These are phyloP conservation scores for Stegastes partitus DNA, from an alignment of 2,113 vertebrate species.

Conservation along the genomic window DNA sequence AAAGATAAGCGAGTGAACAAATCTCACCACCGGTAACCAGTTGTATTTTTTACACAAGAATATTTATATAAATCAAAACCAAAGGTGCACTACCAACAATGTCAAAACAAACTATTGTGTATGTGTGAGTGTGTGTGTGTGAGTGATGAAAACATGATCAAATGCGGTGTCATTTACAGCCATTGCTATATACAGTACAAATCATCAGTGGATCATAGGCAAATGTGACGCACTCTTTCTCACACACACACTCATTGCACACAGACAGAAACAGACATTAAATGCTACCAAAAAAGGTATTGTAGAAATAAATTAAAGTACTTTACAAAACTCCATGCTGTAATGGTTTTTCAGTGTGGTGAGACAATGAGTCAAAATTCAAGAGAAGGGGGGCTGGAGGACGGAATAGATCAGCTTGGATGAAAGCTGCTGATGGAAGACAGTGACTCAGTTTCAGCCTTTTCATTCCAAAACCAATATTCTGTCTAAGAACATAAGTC, in stretches of 20 bases:
- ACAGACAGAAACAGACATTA: slow-evolving; percentile 2
- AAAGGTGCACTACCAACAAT: too few relatives aligned
- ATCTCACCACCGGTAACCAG: too few relatives aligned
- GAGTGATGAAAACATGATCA: slow-evolving; percentile 37
- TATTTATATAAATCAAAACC: too few relatives aligned
- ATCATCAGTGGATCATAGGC: slow-evolving; percentile 8
- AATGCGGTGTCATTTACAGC: slow-evolving; percentile 67
- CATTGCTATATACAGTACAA: slow-evolving; percentile 69
- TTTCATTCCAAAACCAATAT: background rate
- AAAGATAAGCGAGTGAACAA: too few relatives aligned
- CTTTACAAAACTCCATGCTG: background rate
- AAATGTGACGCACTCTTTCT: slow-evolving; percentile 2
- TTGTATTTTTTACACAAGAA: too few relatives aligned
- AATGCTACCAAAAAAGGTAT: slow-evolving; percentile 28
- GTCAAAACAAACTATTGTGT: too few relatives aligned
- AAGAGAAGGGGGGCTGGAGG: background rate
- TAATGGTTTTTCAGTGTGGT: slow-evolving; percentile 6
- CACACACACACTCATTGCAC: slow-evolving; percentile 7
- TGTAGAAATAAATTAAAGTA: slow-evolving; percentile 45
- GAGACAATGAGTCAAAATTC: background rate
- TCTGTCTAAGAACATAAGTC: too few relatives aligned
- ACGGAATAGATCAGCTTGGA: too few relatives aligned
- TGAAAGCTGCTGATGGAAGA: too few relatives aligned
- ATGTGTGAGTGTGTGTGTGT: too few relatives aligned
- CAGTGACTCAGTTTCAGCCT: background rate